phyloP scores from a whole-genome alignment of 37 sponge, comb jelly and placozoan genomes.

The Beroe forskalii region DNA sequence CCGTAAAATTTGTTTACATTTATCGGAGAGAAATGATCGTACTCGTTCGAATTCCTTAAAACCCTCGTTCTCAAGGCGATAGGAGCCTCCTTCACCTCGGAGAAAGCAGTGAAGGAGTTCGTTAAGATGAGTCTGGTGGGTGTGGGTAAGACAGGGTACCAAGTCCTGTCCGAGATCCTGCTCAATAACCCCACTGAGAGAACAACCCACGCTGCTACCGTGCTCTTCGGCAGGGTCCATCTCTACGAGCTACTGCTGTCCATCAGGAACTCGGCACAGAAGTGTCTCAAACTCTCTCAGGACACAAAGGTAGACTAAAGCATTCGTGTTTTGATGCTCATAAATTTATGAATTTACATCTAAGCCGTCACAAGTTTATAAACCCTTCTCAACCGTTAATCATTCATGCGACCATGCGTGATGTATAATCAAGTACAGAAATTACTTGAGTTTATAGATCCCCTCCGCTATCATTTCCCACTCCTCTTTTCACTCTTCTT shows the following conservation, averaged over 20 bases:
- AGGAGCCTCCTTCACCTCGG: conserved; percentile 30
- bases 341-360: too few species aligned
- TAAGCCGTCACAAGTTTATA: neutral
- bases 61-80: neutral
- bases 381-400: neutral
- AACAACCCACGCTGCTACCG: neutral
- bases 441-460: too few species aligned
- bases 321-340: too few species aligned
- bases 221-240: conserved; percentile 28
- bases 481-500: neutral
- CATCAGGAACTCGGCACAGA: conserved; percentile 17
- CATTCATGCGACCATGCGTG: too few species aligned
- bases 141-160: conserved; percentile 52
- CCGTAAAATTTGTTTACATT: too few species aligned
- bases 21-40: too few species aligned
- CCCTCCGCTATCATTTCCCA: neutral
- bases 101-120: conserved; percentile 59
- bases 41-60: too few species aligned
- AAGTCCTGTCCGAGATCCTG: conserved; percentile 31
- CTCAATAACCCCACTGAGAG: conserved; percentile 27
- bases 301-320: neutral
- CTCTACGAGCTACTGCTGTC: conserved; percentile 16
- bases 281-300: conserved; percentile 39
- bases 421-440: too few species aligned
- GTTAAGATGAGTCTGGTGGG: conserved; percentile 64